Base-by-base conservation (phyloP, 2,888 invertebrate genomes). In the Dusona sp. region DNA sequence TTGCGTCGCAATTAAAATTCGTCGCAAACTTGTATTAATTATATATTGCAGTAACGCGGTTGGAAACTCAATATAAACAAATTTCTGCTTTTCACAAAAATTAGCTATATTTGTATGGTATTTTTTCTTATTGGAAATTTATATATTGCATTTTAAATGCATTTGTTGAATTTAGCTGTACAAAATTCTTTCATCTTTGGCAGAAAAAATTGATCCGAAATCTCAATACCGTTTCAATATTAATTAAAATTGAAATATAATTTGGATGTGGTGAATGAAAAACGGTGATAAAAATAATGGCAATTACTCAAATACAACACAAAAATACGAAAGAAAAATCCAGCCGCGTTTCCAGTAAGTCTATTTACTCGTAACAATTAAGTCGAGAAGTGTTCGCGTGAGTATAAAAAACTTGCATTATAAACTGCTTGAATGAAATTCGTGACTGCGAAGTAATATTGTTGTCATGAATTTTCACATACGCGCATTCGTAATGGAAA, bases 41-140 rank as follows among this genome's bases (percentile, higher is more conserved):
- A 54, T 81, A 70, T 85, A 87, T 64, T 22, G 70, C 82, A 85
- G 75, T 67, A 82, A 82, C 85, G 87, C 86, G 85, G 77, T 87
- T 75, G 81, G 64, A 83, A 72, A 61, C 19, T n/a, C 8, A 11
- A 11, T 7, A 6, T 19, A 11, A 36, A 33, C n/a, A 22, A 48
- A 19, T 48, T 48, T 48, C 6, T n/a, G 16, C 3, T 48, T n/a
- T n/a, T 7, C 3, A 57, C 13, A 9, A 22, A 25, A 11, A n/a
- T n/a, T n/a, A n/a, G n/a, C n/a, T n/a, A n/a, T 25, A 11, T 22
- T 51, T n/a, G n/a, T 51, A 51, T n/a, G 8, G n/a, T 4, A 51
- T 51, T 7, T n/a, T 51, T 7, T 6, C 19, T 48, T 19, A 48
- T 1, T 51, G 51, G n/a, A 51, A 51, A 51, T 51, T 51, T n/a